Evolutionary conservation across 2,797 vertebrate species (phyloP).

Genomic region (Argyrosomus regius): DNA sequence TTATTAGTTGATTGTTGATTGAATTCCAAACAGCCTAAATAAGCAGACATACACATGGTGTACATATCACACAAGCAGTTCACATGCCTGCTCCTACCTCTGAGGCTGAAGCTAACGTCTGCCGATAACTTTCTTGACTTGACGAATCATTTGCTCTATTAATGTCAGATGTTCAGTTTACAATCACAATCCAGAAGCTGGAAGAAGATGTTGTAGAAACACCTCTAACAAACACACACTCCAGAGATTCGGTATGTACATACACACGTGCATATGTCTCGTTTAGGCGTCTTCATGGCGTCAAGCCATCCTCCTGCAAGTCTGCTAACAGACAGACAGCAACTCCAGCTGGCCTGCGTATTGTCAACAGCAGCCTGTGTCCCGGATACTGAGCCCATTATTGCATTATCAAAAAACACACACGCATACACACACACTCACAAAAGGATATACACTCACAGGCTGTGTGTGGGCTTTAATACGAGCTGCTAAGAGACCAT

Average conservation of each 20-base stretch:
- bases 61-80: no score
- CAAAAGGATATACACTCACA: conserved; percentile 41
- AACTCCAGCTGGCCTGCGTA: conserved; percentile 75
- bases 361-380: conserved; percentile 75
- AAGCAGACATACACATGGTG: neutral
- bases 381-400: conserved; percentile 76
- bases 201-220: neutral
- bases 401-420: conserved; percentile 73
- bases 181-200: neutral
- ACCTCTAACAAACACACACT: neutral
- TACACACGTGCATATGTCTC: neutral
- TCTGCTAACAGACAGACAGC: conserved; percentile 49
- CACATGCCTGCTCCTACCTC: no score
- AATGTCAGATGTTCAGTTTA: neutral
- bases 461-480: conserved; percentile 72
- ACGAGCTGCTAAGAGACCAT: conserved; percentile 49
- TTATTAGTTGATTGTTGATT: neutral
- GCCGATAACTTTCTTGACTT: neutral
- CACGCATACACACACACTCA: conserved; percentile 27
- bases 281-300: conserved; percentile 39
- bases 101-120: neutral
- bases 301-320: conserved; percentile 44
- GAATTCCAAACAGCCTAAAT: neutral
- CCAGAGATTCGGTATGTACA: conserved; percentile 7
- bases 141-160: neutral